phyloP scores from a whole-genome alignment of 2,113 vertebrate species.

The Cygnus buccinator region DNA sequence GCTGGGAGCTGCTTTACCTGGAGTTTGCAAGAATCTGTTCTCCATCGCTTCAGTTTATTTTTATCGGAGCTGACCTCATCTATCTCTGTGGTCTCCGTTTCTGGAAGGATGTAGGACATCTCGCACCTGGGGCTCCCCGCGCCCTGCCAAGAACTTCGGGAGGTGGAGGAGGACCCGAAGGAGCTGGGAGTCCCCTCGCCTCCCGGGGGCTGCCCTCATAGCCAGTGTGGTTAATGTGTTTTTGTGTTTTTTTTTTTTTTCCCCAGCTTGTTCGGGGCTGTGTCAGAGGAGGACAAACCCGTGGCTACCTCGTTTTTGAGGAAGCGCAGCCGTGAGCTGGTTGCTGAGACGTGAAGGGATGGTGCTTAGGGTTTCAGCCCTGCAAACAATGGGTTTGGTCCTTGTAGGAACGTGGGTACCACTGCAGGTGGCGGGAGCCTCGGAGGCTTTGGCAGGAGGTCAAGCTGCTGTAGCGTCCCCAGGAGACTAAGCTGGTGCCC shows the following conservation, averaged over 20 bases:
- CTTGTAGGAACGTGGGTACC: neutral
- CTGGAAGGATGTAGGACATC: neutral
- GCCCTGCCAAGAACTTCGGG: neutral
- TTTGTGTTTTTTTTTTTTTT: neutral
- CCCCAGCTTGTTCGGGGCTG: neutral
- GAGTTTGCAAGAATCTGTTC: neutral
- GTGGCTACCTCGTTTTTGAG: neutral
- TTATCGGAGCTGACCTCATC: neutral
- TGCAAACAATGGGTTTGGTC: neutral
- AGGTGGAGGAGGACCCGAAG: neutral
- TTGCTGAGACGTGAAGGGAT: neutral
- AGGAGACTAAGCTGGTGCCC: neutral
- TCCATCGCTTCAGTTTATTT: rapidly evolving
- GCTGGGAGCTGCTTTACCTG: neutral
- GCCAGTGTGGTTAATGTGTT: neutral
- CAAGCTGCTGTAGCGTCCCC: neutral
- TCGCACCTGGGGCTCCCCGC: rapidly evolving
- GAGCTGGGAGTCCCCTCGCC: neutral
- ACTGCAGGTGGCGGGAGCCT: neutral
- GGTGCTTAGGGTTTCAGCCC: neutral
- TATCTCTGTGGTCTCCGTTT: rapidly evolving
- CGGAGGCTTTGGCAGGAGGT: neutral
- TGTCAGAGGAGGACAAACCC: rapidly evolving
- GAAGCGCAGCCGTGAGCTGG: neutral
- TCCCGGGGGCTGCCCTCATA: rapidly evolving